Percentiles rank a stretch among this genome's conserved stretches.
These are phyloP conservation scores for Rousettus madagascariensis DNA, from an alignment of 2,797 vertebrate genomes.

Conservation along the genomic window DNA sequence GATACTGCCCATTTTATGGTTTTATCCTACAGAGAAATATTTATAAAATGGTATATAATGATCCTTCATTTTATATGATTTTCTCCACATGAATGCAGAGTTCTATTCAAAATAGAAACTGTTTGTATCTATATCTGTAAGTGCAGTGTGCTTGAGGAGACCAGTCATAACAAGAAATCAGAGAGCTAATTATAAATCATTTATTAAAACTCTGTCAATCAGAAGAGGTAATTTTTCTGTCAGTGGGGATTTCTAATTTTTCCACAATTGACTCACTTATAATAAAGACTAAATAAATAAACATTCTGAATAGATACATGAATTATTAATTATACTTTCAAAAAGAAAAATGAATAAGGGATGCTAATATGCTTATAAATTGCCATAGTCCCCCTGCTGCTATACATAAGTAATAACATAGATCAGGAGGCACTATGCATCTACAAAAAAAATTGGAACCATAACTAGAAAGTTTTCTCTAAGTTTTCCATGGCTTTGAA, in stretches of 20 bases:
- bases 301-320: conserved; percentile 71
- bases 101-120: conserved; percentile 61
- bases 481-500: neutral
- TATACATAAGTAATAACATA: neutral
- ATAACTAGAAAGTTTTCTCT: neutral
- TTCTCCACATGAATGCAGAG: conserved; percentile 60
- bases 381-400: neutral
- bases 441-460: neutral
- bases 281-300: conserved; percentile 80
- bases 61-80: conserved; percentile 67
- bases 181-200: conserved; percentile 80
- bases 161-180: conserved; percentile 69
- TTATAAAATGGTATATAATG: conserved; percentile 66
- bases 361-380: conserved; percentile 32
- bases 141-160: conserved; percentile 45
- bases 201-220: conserved; percentile 74
- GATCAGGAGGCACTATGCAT: neutral
- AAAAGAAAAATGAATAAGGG: conserved; percentile 29
- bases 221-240: conserved; percentile 71
- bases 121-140: neutral
- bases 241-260: conserved; percentile 73
- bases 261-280: conserved; percentile 61
- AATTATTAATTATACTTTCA: conserved; percentile 79
- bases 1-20: conserved; percentile 42
- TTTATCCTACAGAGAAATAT: conserved; percentile 69